Base-by-base conservation (phyloP, 2,113 vertebrate genomes). In the Plotosus lineatus region DNA sequence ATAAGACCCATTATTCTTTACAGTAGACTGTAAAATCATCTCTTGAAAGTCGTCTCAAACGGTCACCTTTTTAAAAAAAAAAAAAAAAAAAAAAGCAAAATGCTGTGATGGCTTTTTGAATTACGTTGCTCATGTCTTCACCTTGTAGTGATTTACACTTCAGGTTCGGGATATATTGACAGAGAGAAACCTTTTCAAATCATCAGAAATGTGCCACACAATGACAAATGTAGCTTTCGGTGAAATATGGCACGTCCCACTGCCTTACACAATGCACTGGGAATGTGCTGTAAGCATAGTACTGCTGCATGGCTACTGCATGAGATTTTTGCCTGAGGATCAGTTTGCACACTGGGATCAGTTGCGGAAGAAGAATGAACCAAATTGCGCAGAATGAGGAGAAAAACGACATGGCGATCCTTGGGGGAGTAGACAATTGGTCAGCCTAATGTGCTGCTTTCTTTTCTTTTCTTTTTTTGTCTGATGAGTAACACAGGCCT, bases 331-430 rank as follows among this genome's bases (percentile, higher is more conserved):
- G 83, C 88, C 88, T 63, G 79, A 75, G 60, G 75, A 66, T 78
- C 85, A 81, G 79, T 89, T 88, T 87, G 82, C 84, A 87, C 90
- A 85, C 86, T 87, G 40, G 72, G 83, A 90, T 90, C 91, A 90
- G 84, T 89, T 89, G 90, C 87, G 87, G 78, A 74, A 86, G 83
- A 87, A 80, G 78, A 91, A 89, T 89, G 90, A 85, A 91, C 88
- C 82, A 89, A 90, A 92, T 91, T 90, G 86, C 76, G 82, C 81
- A 89, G 84, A 91, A 91, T 89, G 83, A 74, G 6, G 19, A 10
- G 84, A 85, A 86, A 89, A 90, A 86, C 86, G 75, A 50, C 56
- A 50, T 31, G 86, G 80, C 76, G 50, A 84, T 11, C 84, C 88
- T 88, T 82, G 48, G 82, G 84, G 85, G 82, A 84, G 80, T 68